Percentiles rank a stretch among this genome's conserved stretches.
phyloP scores from a whole-genome alignment of 2,888 invertebrate genomes.

The Prosopocoilus inquinatus region DNA sequence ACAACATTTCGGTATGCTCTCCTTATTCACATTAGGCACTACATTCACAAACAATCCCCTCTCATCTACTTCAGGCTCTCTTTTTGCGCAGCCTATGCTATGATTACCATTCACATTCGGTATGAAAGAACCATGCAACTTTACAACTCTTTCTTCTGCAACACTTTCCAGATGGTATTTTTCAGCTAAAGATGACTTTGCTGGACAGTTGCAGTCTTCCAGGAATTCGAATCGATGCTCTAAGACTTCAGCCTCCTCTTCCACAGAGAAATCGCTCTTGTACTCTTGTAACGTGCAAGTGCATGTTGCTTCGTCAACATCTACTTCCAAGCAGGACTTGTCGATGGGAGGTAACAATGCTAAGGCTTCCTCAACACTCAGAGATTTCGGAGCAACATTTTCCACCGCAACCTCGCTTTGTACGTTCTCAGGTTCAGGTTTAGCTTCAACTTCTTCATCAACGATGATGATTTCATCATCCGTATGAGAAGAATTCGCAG shows the following conservation, averaged over 20 bases:
- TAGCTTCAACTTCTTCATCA: slow-evolving; percentile 29
- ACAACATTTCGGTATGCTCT: slow-evolving; percentile 38
- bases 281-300: slow-evolving; percentile 41
- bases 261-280: slow-evolving; percentile 39
- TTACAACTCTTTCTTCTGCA: slow-evolving; percentile 52
- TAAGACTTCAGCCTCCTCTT: slow-evolving; percentile 28
- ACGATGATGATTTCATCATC: slow-evolving; percentile 33
- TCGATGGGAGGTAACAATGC: slow-evolving; percentile 67
- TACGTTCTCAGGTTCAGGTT: background rate
- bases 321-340: slow-evolving; percentile 25
- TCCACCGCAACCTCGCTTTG: slow-evolving; percentile 1
- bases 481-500: slow-evolving; percentile 10
- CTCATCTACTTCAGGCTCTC: slow-evolving; percentile 15
- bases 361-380: slow-evolving; percentile 61
- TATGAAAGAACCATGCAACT: slow-evolving; percentile 47
- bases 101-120: slow-evolving; percentile 46
- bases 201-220: slow-evolving; percentile 57
- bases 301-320: slow-evolving; percentile 32
- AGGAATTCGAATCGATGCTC: slow-evolving; percentile 49
- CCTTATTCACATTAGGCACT: slow-evolving; percentile 51
- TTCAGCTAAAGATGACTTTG: slow-evolving; percentile 52
- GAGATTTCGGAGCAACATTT: slow-evolving; percentile 34
- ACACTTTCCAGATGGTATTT: slow-evolving; percentile 55
- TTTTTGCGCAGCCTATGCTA: slow-evolving; percentile 25
- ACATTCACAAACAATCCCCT: slow-evolving; percentile 45